Evolutionary conservation across 1,140 invertebrate genomes (phyloP).

Genomic region (Popillia japonica): DNA sequence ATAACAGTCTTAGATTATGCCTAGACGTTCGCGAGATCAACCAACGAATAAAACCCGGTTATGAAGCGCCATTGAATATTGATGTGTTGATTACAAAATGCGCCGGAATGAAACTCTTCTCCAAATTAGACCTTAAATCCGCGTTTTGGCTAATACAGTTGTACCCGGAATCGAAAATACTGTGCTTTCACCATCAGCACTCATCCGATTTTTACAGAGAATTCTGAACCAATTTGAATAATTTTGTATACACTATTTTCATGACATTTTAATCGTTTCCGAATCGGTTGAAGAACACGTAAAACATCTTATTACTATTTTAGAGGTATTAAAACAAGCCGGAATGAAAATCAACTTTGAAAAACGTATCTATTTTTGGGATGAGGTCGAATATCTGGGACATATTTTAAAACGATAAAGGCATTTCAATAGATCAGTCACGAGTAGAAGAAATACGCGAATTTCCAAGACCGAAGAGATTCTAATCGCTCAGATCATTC

Average conservation of each 20-base stretch:
- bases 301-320: slow-evolving; percentile 10
- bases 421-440: too few relatives aligned
- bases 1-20: background rate
- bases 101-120: background rate
- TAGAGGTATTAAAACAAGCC: background rate
- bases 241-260: slow-evolving; percentile 29
- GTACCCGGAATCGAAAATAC: slow-evolving; percentile 9
- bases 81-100: slow-evolving; percentile 18
- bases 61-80: slow-evolving; percentile 5
- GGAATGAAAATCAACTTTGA: too few relatives aligned
- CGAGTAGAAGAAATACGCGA: too few relatives aligned
- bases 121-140: slow-evolving; percentile 4
- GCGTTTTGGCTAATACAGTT: slow-evolving; percentile 29
- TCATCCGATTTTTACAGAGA: background rate
- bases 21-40: slow-evolving; percentile 33
- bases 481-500: too few relatives aligned
- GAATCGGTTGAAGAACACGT: background rate
- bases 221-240: slow-evolving; percentile 8
- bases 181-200: background rate
- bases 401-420: too few relatives aligned
- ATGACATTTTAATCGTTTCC: slow-evolving; percentile 34
- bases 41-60: background rate
- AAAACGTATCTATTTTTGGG: too few relatives aligned
- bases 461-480: too few relatives aligned
- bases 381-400: too few relatives aligned